These are phyloP conservation scores for Forbesichthys papilliferus DNA, from an alignment of 2,113 vertebrate genomes.

Conservation along the genomic window DNA sequence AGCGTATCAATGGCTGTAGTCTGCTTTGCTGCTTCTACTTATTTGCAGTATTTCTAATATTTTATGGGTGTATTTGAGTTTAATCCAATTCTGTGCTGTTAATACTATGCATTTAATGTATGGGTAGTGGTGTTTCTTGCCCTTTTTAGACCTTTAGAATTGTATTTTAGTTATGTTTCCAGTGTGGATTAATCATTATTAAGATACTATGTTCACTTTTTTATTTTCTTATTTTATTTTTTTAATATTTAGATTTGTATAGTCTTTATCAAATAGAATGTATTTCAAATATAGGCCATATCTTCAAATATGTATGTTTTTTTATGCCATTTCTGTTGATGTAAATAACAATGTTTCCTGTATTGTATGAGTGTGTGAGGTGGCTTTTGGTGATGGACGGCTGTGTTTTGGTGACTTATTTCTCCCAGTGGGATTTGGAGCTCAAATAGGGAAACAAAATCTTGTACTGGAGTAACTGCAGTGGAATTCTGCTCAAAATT, in stretches of 20 bases:
- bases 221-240: neutral
- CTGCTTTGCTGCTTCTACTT: slow-evolving; percentile 22
- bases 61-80: slow-evolving; percentile 9
- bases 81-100: neutral
- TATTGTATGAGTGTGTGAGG: slow-evolving; percentile 66
- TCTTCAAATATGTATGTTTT: slow-evolving; percentile 26
- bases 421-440: slow-evolving; percentile 38
- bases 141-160: too few species aligned
- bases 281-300: slow-evolving; percentile 2
- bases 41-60: slow-evolving; percentile 12
- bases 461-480: slow-evolving; percentile 44
- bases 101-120: too few species aligned
- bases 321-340: slow-evolving; percentile 31
- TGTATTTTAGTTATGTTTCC: too few species aligned
- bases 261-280: neutral
- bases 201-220: too few species aligned
- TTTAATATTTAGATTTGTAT: neutral
- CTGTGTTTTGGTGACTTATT: slow-evolving; percentile 1
- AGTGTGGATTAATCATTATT: too few species aligned
- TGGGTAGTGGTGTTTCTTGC: too few species aligned
- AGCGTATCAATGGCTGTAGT: slow-evolving; percentile 4
- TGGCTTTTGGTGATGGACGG: slow-evolving; percentile 42
- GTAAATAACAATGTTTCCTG: slow-evolving; percentile 61
- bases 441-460: slow-evolving; percentile 22
- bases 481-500: slow-evolving; percentile 30